Evolutionary conservation across 2,797 vertebrate genomes (phyloP), one percentile per base, ranked within the genome.

Genomic region (Siniperca undulata): DNA sequence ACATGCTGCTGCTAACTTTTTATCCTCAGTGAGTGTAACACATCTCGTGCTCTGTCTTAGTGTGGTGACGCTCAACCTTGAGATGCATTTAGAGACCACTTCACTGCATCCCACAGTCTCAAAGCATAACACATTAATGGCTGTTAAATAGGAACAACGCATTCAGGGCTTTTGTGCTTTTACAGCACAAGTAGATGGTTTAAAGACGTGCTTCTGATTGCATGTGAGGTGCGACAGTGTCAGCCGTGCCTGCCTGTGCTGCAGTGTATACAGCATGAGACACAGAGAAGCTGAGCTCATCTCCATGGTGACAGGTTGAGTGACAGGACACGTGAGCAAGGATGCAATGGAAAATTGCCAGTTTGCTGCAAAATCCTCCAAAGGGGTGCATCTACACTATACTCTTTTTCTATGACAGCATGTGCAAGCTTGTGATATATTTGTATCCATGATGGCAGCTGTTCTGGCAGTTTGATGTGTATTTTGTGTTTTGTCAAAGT

Each of bases 241-340:
- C 73, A 72, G 86, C 79, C 2, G 67, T 40, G 38, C 55, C 70
- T 34, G 80, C 70, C 56, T 73, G 75, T 84, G 84, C 91, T 92
- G 91, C 93, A 92, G 91, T 85, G 81, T 73, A 52, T 86, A 83
- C 66, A 81, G 88, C 88, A 74, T 36, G 73, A 85, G 86, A 86
- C 58, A 77, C 84, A 36, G 77, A 76, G 81, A 92, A 85, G 85
- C 91, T 87, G 84, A 90, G 89, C 89, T 83, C 90, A 88, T 95
- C 91, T 86, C 92, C 91, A 94, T 93, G 91, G 93, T 88, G 92
- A 95, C 93, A 80, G 76, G 74, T 82, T 94, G 93, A 94, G 78
- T 95, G 94, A 94, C 93, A 85, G 80, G 77, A 67, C 92, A 92
- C 75, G 84, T 90, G 90, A 93, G 81, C 14, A 13, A 82, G 78